Base-by-base conservation (phyloP, 2,797 vertebrate species). In the Schizothorax lantsangensis region DNA sequence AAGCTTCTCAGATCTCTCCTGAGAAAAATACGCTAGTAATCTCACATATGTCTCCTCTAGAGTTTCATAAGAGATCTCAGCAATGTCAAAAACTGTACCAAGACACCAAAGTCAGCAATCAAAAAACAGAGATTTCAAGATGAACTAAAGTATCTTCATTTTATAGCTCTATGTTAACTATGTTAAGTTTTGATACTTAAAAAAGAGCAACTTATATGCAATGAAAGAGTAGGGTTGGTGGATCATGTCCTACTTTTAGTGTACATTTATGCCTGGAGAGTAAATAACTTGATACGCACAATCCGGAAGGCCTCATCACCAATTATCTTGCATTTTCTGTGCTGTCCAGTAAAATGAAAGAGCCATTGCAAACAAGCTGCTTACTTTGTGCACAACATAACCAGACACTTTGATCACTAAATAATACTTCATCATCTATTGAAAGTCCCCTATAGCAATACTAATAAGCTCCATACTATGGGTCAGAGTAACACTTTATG, bases 1-100 rank as follows among this genome's bases (percentile, higher is more conserved):
- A 78, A 84, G 62, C 84, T 47, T 64, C 77, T 73, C 78, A 62
- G 68, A 80, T 86, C 52, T 86, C 68, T 59, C 30, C 15, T 12
- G 33, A 80, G 66, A 73, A 57, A 73, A 83, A 57, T 43, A 72
- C 9, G 4, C 30, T 19, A n/a, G 26, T 52, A n/a, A 85, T 85
- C 68, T 85, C 36, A 17, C 66, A 38, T 23, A 73, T 62, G 36
- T 8, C 62, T 79, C 33, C 47, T 83, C 38, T 43, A 79, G 75
- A 79, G 64, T 79, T 72, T 80, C 52, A 73, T 40, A 85, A 72
- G 52, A 72, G 38, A 79, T 71, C 36, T 84, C 73, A 36, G 45
- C 43, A 43, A 69, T 43, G 36, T 85, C n/a, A 47, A 57, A 64
- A 85, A 72, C 45, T 40, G 45, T 52, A 52, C 81, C 10, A 52